A percentile compares a stretch with the other conserved stretches of the same genome.
Conservation (phyloP, 2,888 invertebrate genomes). For the Acrobasis consociella region DNA sequence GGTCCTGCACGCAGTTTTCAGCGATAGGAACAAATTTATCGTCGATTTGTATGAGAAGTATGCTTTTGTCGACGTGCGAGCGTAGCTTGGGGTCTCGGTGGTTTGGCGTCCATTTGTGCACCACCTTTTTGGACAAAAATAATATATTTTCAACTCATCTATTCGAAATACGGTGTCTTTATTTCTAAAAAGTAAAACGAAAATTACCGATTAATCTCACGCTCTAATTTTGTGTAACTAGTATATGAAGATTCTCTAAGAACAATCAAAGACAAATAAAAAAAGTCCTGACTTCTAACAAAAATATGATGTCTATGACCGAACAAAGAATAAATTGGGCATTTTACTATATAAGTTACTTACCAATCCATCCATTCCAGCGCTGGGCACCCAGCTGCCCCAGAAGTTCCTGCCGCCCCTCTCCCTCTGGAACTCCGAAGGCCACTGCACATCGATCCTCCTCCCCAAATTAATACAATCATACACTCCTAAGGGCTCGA, state of each 20-base stretch:
- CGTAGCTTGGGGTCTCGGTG: slow-evolving; percentile 93
- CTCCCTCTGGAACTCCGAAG: slow-evolving; percentile 93
- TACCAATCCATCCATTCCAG: slow-evolving; percentile 95
- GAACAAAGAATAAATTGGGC: not conserved
- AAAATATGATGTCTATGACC: no score
- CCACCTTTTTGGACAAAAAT: slow-evolving; percentile 81
- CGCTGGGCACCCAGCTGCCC: slow-evolving; percentile 93
- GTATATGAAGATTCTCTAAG: no score
- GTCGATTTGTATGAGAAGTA: slow-evolving; percentile 95
- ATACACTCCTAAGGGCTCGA: slow-evolving; percentile 86
- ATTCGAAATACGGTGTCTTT: not conserved
- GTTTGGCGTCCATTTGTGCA: slow-evolving; percentile 97
- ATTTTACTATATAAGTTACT: slow-evolving; percentile 34
- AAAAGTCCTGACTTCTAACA: no score
- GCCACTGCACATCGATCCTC: slow-evolving; percentile 97
- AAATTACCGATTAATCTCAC: no score
- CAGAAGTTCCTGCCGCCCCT: slow-evolving; percentile 94
- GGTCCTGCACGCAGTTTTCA: slow-evolving; percentile 92
- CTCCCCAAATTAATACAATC: slow-evolving; percentile 95
- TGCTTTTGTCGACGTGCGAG: slow-evolving; percentile 95
- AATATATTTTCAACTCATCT: not conserved
- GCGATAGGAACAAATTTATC: slow-evolving; percentile 97
- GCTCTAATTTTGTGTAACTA: no score
- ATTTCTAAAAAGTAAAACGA: no score
- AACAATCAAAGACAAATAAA: no score